Evolutionary conservation across 2,888 invertebrate species (phyloP).

Genomic region (Mylabris sibirica): DNA sequence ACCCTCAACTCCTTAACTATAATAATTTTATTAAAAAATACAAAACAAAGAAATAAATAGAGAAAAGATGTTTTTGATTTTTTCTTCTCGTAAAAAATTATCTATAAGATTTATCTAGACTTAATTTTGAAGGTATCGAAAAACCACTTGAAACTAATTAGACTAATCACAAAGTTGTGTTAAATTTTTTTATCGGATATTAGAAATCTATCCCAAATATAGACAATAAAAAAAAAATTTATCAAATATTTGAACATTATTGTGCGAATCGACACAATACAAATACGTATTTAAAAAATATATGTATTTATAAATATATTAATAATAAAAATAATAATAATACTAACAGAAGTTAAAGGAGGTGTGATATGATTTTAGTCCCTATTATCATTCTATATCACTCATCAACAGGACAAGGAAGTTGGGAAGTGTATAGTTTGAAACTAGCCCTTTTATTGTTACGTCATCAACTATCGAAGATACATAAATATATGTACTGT

Average conservation of each 20-base stretch:
- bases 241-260: not conserved
- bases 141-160: conserved; percentile 21
- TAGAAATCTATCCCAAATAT: conserved; percentile 1
- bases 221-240: not conserved
- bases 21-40: no score
- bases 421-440: conserved; percentile 27
- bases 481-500: conserved; percentile 26
- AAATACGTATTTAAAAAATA: not conserved
- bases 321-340: conserved; percentile 3
- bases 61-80: not conserved
- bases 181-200: conserved; percentile 26
- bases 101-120: not conserved
- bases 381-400: conserved; percentile 27
- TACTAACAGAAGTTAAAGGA: conserved; percentile 24
- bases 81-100: not conserved
- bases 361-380: conserved; percentile 22
- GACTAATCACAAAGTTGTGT: conserved; percentile 34
- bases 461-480: conserved; percentile 39
- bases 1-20: no score
- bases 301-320: not conserved
- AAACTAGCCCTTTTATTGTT: conserved; percentile 38
- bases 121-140: conserved; percentile 9
- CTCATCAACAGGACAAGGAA: conserved; percentile 33
- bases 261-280: not conserved
- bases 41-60: no score